phyloP scores from a whole-genome alignment of 92 coral and sea anemone genomes.

The Paragorgia papillata region DNA sequence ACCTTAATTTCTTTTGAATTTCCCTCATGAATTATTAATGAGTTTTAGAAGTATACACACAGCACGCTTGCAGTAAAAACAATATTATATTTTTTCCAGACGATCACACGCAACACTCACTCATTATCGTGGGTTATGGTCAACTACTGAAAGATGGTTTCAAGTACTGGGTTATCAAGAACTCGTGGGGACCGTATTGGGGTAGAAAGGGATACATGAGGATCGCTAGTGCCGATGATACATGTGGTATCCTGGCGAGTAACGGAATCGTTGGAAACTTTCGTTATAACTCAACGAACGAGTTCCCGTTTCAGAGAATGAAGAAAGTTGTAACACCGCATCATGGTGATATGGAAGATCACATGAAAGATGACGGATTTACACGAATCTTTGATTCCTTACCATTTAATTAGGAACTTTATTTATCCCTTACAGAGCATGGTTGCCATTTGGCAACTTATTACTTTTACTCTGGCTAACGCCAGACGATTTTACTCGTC shows the following conservation, averaged over 20 bases:
- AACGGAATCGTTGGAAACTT: conserved; percentile 81
- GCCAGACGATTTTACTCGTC: no score
- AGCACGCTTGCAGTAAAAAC: no score
- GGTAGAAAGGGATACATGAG: conserved; percentile 82
- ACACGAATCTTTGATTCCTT: conserved; percentile 13
- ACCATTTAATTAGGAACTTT: neutral
- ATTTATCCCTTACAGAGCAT: neutral
- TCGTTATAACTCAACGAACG: conserved; percentile 38
- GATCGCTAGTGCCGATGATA: conserved; percentile 68
- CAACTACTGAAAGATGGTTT: conserved; percentile 60
- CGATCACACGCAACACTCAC: conserved; percentile 75
- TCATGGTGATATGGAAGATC: neutral
- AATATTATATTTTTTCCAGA: conserved; percentile 48
- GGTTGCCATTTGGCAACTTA: no score
- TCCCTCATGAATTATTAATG: no score
- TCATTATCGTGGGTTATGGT: conserved; percentile 82
- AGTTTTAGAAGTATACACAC: no score
- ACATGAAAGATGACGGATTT: neutral
- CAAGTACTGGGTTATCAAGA: conserved; percentile 82
- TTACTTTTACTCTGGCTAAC: no score
- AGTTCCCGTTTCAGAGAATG: conserved; percentile 75
- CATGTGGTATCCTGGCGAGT: conserved; percentile 81
- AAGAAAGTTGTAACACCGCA: conserved; percentile 30
- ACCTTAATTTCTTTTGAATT: no score
- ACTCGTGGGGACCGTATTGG: conserved; percentile 97